phyloP scores from a whole-genome alignment of 2,113 vertebrate species.

The Cryptoleucopteryx plumbea region DNA sequence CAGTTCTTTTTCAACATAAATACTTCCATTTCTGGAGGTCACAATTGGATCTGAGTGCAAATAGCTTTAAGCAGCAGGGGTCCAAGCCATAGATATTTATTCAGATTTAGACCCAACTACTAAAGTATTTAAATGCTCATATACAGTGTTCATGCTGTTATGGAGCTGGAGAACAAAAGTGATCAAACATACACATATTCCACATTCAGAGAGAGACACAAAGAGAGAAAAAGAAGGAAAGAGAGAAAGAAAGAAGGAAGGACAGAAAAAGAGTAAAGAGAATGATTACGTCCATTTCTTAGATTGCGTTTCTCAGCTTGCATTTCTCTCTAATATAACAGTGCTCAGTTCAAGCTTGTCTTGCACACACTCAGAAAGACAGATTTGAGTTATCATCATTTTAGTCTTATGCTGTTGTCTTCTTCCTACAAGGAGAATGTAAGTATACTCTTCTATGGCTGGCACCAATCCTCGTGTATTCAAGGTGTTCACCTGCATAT shows the following conservation, averaged over 20 bases:
- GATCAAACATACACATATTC: not conserved
- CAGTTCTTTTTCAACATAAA: not conserved
- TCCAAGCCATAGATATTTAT: not conserved
- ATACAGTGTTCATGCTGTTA: not conserved
- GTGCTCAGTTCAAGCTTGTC: not conserved
- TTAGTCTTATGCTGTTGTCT: not conserved
- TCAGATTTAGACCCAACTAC: not conserved
- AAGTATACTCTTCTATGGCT: not conserved
- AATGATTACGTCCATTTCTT: not conserved
- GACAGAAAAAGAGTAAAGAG: not conserved
- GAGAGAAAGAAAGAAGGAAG: no score
- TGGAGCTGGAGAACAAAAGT: not conserved
- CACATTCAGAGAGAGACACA: not conserved
- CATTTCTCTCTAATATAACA: not conserved
- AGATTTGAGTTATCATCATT: not conserved
- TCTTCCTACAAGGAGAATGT: not conserved
- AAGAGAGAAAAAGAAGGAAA: not conserved
- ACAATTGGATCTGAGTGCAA: slow-evolving; percentile 34
- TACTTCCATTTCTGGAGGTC: not conserved
- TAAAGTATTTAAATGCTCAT: not conserved
- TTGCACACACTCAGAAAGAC: not conserved
- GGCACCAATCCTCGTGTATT: rapidly evolving
- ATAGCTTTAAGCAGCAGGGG: slow-evolving; percentile 6
- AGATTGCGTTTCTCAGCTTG: not conserved
- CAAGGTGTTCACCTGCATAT: not conserved